Conservation (phyloP, 2,888 invertebrate genomes). For the Sminthurides aquaticus region DNA sequence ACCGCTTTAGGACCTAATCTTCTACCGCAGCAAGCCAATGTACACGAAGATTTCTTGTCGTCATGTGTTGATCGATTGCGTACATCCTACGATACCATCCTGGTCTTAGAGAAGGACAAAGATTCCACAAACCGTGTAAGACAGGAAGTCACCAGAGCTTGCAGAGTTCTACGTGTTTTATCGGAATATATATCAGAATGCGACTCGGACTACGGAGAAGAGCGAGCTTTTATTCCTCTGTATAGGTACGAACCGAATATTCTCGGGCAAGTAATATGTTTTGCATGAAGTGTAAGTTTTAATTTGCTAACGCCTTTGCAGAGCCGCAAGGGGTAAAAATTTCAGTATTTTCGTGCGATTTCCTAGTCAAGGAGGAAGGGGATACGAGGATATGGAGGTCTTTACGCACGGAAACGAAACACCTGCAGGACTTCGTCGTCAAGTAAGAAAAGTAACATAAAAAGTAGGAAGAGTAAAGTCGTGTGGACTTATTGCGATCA, state of each 20-base stretch:
- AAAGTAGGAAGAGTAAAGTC: not conserved
- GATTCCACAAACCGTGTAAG: conserved; percentile 52
- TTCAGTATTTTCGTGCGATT: conserved; percentile 78
- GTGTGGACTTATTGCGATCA: conserved; percentile 1
- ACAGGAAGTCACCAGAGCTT: conserved; percentile 75
- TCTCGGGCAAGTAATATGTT: not conserved
- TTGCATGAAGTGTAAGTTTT: not conserved
- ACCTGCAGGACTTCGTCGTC: conserved; percentile 71
- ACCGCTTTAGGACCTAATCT: conserved; percentile 85
- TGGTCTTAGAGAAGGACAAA: conserved; percentile 55
- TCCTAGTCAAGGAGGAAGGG: conserved; percentile 69
- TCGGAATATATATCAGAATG: conserved; percentile 93
- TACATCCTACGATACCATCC: conserved; percentile 75
- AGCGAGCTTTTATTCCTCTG: conserved; percentile 79
- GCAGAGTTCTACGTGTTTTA: conserved; percentile 84
- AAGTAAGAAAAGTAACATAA: conserved; percentile 49
- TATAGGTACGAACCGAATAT: conserved; percentile 53
- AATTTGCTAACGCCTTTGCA: conserved; percentile 45
- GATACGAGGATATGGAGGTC: conserved; percentile 81
- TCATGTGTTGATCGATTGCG: conserved; percentile 85
- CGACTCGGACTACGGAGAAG: conserved; percentile 78
- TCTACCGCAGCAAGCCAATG: conserved; percentile 66
- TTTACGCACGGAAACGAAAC: conserved; percentile 92
- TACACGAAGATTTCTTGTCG: conserved; percentile 85
- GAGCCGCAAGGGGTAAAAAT: conserved; percentile 85